Evolutionary conservation across 2,888 invertebrate species (phyloP).

Genomic region (Phoenoteleia sp.): DNA sequence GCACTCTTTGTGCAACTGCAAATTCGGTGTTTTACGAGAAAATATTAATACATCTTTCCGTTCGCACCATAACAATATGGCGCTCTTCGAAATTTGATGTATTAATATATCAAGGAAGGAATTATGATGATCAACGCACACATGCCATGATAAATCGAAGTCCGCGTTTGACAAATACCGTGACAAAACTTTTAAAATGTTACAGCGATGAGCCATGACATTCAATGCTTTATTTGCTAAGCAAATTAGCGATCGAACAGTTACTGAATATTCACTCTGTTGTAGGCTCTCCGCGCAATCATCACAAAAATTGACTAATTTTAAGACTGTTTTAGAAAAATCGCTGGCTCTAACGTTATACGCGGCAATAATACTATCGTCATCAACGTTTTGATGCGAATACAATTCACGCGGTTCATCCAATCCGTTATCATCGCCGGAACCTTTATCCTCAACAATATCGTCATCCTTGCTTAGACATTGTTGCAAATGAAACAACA

Average conservation of each 20-base stretch:
- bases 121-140: background rate
- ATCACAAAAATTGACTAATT: background rate
- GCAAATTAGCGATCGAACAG: background rate
- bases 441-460: background rate
- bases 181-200: background rate
- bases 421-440: background rate
- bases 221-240: background rate
- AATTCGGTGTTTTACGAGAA: too few species aligned
- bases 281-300: slow-evolving; percentile 3
- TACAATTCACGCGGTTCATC: background rate
- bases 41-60: background rate
- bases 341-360: background rate
- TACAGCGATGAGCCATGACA: background rate
- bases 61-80: background rate
- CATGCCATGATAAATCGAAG: background rate
- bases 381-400: background rate
- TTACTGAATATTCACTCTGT: background rate
- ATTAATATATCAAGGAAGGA: background rate
- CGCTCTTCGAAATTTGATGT: background rate
- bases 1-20: too few species aligned
- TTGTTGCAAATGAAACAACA: background rate
- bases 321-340: background rate
- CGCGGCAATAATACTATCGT: background rate
- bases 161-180: background rate
- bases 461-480: background rate